Evolutionary conservation across 2,888 invertebrate genomes (phyloP).

Genomic region (Andrena trimmerana): DNA sequence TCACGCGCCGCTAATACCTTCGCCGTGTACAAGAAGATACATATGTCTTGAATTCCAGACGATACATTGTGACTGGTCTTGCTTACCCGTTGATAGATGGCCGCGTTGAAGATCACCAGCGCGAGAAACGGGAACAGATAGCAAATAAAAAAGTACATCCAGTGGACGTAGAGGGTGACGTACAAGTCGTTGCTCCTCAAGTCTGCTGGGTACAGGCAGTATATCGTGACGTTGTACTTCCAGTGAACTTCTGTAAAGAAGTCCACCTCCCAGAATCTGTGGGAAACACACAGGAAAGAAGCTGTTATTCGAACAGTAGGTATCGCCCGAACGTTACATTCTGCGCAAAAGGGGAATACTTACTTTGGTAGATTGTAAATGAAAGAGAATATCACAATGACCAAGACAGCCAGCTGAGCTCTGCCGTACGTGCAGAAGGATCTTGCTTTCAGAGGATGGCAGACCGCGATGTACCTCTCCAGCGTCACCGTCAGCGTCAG

Average conservation of each 20-base stretch:
- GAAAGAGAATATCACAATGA: conserved; percentile 92
- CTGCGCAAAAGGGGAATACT: conserved; percentile 49
- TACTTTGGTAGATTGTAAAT: conserved; percentile 93
- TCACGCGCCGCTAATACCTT: no score
- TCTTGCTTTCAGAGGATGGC: conserved; percentile 94
- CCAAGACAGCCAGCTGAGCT: conserved; percentile 93
- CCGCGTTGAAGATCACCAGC: conserved; percentile 94
- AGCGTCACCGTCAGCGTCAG: conserved; percentile 95
- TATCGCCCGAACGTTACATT: no score
- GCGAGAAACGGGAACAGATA: conserved; percentile 96
- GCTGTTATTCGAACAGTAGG: no score
- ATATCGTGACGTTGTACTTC: conserved; percentile 87
- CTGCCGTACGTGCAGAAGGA: conserved; percentile 96
- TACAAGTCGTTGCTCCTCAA: conserved; percentile 91
- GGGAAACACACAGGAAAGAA: neutral
- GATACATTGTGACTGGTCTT: neutral
- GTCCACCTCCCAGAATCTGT: conserved; percentile 90
- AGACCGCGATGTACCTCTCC: conserved; percentile 97
- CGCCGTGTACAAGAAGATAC: no score
- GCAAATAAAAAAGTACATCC: conserved; percentile 97
- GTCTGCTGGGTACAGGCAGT: conserved; percentile 90
- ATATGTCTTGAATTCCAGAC: no score
- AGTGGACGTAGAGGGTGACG: conserved; percentile 95
- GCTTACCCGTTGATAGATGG: conserved; percentile 94
- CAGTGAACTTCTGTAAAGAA: conserved; percentile 83